phyloP scores from a whole-genome alignment of 2,888 invertebrate genomes.

The Mesochorus sp. region DNA sequence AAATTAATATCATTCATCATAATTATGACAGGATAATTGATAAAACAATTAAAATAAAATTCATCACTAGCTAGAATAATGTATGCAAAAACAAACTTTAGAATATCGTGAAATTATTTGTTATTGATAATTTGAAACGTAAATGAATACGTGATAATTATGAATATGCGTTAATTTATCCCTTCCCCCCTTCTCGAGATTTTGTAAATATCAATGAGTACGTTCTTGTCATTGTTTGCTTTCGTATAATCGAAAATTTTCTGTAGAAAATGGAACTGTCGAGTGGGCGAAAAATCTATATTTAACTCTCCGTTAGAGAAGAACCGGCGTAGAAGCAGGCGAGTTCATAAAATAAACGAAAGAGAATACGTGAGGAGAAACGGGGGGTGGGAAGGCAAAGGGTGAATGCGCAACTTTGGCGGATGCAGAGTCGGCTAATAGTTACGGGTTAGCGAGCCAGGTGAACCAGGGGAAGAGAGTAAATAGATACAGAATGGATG shows the following conservation, averaged over 20 bases:
- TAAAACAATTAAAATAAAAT: no score
- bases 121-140: no score
- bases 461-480: conserved; percentile 38
- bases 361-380: conserved; percentile 16
- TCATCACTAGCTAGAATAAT: no score
- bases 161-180: conserved; percentile 1
- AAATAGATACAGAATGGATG: conserved; percentile 67
- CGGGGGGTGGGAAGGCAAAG: no score
- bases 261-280: conserved; percentile 25
- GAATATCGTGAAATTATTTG: no score
- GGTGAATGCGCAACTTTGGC: conserved; percentile 56
- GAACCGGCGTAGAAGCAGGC: background rate
- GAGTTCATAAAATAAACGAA: conserved; percentile 34
- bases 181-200: background rate
- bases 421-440: conserved; percentile 62
- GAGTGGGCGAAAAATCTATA: conserved; percentile 35
- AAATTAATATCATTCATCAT: no score
- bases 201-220: background rate
- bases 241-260: conserved; percentile 20
- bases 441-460: conserved; percentile 56
- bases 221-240: conserved; percentile 14
- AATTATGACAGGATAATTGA: no score
- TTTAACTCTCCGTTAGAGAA: background rate
- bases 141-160: background rate
- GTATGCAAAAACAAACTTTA: no score